A percentile compares a stretch with the other conserved stretches of the same genome.
phyloP scores from a whole-genome alignment of 2,113 vertebrate genomes.

The Agapornis roseicollis region DNA sequence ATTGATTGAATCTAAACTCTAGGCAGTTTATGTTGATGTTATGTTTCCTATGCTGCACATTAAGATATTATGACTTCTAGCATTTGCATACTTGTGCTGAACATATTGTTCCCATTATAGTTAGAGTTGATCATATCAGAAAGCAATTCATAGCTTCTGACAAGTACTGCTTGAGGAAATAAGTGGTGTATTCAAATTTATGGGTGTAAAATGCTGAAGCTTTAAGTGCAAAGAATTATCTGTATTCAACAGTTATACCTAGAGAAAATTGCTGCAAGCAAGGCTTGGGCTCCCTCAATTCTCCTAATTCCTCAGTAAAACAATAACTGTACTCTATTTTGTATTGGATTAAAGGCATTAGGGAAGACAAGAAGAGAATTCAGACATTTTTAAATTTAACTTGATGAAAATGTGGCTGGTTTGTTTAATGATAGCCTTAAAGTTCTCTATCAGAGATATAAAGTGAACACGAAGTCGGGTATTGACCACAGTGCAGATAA shows the following conservation, averaged over 20 bases:
- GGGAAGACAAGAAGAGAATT: background rate
- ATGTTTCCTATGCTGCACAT: background rate
- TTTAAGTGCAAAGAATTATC: background rate
- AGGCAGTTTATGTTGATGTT: background rate
- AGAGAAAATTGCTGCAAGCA: background rate
- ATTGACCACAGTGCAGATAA: background rate
- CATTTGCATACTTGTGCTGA: background rate
- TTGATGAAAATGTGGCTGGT: background rate
- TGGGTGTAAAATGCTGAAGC: background rate
- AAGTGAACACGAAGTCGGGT: background rate
- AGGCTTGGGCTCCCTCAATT: background rate
- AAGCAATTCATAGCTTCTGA: background rate
- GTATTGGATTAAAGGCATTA: background rate
- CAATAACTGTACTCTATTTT: background rate
- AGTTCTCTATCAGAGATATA: background rate
- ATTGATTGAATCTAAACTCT: background rate
- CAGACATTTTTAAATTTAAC: background rate
- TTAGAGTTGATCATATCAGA: background rate
- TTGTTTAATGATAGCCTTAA: background rate
- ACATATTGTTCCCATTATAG: background rate
- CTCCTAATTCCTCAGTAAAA: background rate
- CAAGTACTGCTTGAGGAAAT: background rate
- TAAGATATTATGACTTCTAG: background rate
- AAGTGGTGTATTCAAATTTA: background rate
- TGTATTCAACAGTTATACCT: background rate